Percentiles rank a stretch among this genome's conserved stretches.
These are phyloP conservation scores for Lasioglossum pauxillum DNA, from an alignment of 2,888 invertebrate genomes.

Conservation along the genomic window DNA sequence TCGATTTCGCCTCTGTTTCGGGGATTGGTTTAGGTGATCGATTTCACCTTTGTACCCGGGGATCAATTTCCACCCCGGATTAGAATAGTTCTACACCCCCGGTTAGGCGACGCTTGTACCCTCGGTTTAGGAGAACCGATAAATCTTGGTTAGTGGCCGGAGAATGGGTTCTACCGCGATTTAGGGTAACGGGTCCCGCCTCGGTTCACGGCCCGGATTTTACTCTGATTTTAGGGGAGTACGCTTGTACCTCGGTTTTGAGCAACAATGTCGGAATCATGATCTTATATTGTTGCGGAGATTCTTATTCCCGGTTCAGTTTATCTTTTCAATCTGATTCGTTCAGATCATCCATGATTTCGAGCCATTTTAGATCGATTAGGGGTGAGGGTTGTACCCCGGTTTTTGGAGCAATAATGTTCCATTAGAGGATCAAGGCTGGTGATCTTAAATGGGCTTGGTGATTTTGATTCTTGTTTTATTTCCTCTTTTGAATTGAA, in stretches of 20 bases:
- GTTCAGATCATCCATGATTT: too few species aligned
- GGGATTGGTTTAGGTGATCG: neutral
- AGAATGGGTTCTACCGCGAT: conserved; percentile 4
- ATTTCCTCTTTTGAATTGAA: neutral
- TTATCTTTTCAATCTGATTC: neutral
- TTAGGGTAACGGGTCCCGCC: neutral
- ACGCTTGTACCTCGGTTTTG: neutral
- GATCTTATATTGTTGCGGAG: neutral
- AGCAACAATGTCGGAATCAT: neutral
- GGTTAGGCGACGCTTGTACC: neutral
- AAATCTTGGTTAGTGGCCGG: neutral
- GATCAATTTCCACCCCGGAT: neutral
- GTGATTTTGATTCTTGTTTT: neutral
- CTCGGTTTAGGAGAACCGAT: conserved; percentile 4
- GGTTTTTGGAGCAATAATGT: neutral
- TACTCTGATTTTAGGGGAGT: neutral
- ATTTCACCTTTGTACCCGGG: neutral
- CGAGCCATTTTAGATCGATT: neutral
- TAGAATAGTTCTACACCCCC: neutral
- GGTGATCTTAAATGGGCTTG: neutral
- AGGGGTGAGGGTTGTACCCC: neutral
- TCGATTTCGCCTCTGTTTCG: neutral
- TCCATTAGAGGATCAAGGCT: neutral
- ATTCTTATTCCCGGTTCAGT: neutral
- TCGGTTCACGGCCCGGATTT: neutral